phyloP scores from a whole-genome alignment of 1,140 invertebrate species.

The Dendroctonus ponderosae region DNA sequence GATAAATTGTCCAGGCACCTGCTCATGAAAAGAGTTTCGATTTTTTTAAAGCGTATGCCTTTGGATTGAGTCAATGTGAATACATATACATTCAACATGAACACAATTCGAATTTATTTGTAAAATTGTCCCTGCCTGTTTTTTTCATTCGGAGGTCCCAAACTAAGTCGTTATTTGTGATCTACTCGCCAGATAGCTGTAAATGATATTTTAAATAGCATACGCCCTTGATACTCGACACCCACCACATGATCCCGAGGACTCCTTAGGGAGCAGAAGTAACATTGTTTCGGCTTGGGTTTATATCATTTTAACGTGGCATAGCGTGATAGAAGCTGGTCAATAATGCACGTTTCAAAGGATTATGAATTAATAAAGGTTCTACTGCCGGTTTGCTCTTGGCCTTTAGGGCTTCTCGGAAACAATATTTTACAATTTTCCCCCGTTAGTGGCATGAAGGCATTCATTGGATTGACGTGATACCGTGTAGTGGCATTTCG shows the following conservation, averaged over 20 bases:
- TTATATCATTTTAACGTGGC: not conserved
- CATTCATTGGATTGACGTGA: too few species aligned
- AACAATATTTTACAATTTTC: not conserved
- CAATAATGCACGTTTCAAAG: constrained; percentile 5
- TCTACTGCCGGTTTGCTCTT: not conserved
- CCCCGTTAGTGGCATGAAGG: too few species aligned
- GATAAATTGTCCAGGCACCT: too few species aligned
- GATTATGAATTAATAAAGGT: constrained; percentile 5
- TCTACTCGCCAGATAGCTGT: not conserved
- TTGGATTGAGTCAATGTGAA: too few species aligned
- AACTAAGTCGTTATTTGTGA: too few species aligned
- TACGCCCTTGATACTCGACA: constrained; percentile 2
- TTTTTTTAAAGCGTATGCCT: too few species aligned
- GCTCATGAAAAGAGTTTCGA: too few species aligned
- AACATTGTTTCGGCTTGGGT: not conserved
- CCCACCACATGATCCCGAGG: not conserved
- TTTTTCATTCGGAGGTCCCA: too few species aligned
- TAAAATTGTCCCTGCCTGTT: too few species aligned
- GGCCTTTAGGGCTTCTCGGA: not conserved
- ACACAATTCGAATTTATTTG: too few species aligned
- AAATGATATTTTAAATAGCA: constrained; percentile 1
- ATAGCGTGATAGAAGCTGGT: constrained; percentile 1
- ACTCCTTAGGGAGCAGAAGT: not conserved
- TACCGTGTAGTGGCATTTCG: too few species aligned
- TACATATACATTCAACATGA: too few species aligned